phyloP scores from a whole-genome alignment of 2,888 invertebrate species.

The Gymnocheta viridis region DNA sequence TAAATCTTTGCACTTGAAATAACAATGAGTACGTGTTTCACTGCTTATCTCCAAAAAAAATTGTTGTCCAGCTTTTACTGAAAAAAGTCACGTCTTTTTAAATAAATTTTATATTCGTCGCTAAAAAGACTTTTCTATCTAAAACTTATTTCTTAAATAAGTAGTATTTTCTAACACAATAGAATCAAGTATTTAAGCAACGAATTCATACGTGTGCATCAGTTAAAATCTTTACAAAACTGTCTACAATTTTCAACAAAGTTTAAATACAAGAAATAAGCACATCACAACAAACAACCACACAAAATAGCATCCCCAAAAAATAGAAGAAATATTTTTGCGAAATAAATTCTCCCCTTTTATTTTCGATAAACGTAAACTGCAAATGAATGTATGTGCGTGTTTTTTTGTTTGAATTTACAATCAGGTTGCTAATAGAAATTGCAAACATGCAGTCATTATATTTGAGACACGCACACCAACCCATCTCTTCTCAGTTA shows the following conservation, averaged over 20 bases:
- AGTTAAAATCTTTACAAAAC: neutral
- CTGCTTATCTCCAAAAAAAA: neutral
- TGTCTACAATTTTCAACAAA: slow-evolving; percentile 5
- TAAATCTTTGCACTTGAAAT: neutral
- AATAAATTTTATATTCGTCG: neutral
- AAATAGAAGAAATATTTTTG: neutral
- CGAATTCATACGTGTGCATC: neutral
- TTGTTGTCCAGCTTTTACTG: neutral
- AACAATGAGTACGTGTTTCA: neutral
- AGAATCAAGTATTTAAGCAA: neutral
- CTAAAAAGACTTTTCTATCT: neutral
- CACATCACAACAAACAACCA: neutral
- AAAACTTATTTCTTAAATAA: neutral
- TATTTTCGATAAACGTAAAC: neutral
- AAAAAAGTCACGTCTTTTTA: slow-evolving; percentile 12
- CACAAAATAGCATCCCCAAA: slow-evolving; percentile 40
- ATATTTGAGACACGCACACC: slow-evolving; percentile 42
- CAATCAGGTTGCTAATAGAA: slow-evolving; percentile 68
- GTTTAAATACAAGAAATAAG: neutral
- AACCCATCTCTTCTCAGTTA: neutral
- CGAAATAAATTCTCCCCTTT: slow-evolving; percentile 18
- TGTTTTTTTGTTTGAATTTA: slow-evolving; percentile 46
- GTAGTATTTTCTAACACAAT: neutral
- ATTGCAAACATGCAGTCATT: slow-evolving; percentile 65
- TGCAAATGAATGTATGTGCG: neutral